phyloP scores from a whole-genome alignment of 2,797 vertebrate species.

The Characodon lateralis region DNA sequence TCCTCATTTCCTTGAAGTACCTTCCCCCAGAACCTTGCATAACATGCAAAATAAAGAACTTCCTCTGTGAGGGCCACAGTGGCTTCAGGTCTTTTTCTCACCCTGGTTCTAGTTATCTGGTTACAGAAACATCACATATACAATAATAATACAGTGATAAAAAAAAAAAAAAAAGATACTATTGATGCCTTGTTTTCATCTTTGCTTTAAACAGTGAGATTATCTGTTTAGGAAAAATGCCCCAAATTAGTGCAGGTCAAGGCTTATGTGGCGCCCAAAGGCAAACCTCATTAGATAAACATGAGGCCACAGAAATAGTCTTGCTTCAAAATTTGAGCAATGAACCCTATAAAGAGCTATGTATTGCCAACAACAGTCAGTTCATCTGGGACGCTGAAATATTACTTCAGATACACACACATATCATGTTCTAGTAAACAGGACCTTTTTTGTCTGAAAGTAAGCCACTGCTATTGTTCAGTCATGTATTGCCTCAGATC shows the following conservation, averaged over 20 bases:
- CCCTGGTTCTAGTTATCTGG: not conserved
- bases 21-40: slow-evolving; percentile 16
- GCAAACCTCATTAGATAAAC: not conserved
- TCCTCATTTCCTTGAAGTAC: slow-evolving; percentile 36
- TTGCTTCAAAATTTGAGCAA: not conserved
- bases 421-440: not conserved
- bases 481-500: not conserved
- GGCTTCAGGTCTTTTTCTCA: not conserved
- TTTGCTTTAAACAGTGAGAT: not conserved
- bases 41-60: slow-evolving; percentile 38
- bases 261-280: not conserved
- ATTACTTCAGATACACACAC: too few species aligned
- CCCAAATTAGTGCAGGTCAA: not conserved
- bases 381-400: not conserved
- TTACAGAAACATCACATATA: too few species aligned
- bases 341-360: not conserved
- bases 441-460: not conserved
- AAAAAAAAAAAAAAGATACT: not conserved
- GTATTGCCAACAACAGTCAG: not conserved
- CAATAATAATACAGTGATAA: too few species aligned
- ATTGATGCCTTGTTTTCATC: not conserved
- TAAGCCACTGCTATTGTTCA: not conserved
- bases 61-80: slow-evolving; percentile 21
- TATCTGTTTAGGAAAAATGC: not conserved
- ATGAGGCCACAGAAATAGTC: not conserved